Conservation (phyloP, 23 tunicate genomes). For the Trididemnum miniatum region DNA sequence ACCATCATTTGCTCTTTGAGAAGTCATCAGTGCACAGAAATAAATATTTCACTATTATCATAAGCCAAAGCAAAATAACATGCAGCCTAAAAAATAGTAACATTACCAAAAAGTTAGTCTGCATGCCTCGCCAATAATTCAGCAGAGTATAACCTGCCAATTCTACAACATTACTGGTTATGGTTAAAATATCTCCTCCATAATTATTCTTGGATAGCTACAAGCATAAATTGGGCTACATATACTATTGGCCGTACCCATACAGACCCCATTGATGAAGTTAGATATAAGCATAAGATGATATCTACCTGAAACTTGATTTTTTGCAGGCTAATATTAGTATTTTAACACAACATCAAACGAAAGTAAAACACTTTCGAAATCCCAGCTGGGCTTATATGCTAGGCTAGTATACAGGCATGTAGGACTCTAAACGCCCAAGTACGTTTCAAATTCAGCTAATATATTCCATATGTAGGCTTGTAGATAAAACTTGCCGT, state of each 20-base stretch:
- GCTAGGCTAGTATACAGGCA: no score
- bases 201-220: no score
- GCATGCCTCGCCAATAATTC: no score
- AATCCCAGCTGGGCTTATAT: background rate
- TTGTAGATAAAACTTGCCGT: background rate
- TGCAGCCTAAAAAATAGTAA: background rate
- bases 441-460: background rate
- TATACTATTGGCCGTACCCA: no score
- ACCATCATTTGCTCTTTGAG: background rate
- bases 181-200: no score
- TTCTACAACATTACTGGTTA: no score
- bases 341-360: background rate
- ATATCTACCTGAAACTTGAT: background rate
- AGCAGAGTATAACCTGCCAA: no score
- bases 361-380: background rate
- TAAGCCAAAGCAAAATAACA: background rate
- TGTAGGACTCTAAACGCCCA: background rate
- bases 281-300: no score
- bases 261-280: no score
- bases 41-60: background rate
- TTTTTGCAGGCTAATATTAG: background rate
- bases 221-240: no score
- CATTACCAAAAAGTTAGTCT: no score
- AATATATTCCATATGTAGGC: background rate
- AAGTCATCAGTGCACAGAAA: background rate